Evolutionary conservation across 2,888 invertebrate genomes (phyloP), one percentile per base, ranked within the genome.

Genomic region (Pseudococcus viburni): DNA sequence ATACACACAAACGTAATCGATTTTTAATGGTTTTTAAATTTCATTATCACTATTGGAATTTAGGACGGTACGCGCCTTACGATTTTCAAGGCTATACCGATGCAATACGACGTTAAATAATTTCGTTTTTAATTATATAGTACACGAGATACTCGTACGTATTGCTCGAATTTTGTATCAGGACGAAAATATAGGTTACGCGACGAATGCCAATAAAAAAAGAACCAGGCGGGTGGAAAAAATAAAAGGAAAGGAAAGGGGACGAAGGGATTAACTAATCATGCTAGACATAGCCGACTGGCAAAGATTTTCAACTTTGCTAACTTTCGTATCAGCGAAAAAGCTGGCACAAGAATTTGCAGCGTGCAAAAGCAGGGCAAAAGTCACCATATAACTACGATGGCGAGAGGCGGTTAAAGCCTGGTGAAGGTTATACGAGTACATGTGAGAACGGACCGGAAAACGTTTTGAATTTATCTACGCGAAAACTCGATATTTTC

Each of bases 261-360:
- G 33, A 77, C 15, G 39, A 42, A 77, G 39, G 77, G 77, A 42
- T 77, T 39, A 33, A 42, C 77, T 77, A 77, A 77, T 77, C 42
- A 77, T 77, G 77, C 26, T 77, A 77, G 77, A 77, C 77, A 77
- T 77, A 77, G 39, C n/a, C 77, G 77, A 77, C 77, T 77, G 77
- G 77, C 77, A 77, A 77, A 77, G 77, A 77, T 77, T 77, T 77
- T 39, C 77, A 77, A 77, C 77, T 77, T 77, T 77, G 22, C 68
- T 26, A 42, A 77, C 26, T 77, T 77, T 42, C 77, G 77, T 77
- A 77, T 77, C 77, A 77, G 77, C 77, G 77, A 42, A 77, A 77
- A 77, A 77, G 77, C 77, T 77, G 77, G 77, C 77, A 77, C 77
- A 77, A 26, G 77, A 77, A 77, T 77, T 77, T 42, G 77, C 77